A percentile compares a stretch with the other conserved stretches of the same genome.
These are phyloP conservation scores for Nerophis lumbriciformis DNA, from an alignment of 2,113 vertebrate genomes.

Conservation along the genomic window DNA sequence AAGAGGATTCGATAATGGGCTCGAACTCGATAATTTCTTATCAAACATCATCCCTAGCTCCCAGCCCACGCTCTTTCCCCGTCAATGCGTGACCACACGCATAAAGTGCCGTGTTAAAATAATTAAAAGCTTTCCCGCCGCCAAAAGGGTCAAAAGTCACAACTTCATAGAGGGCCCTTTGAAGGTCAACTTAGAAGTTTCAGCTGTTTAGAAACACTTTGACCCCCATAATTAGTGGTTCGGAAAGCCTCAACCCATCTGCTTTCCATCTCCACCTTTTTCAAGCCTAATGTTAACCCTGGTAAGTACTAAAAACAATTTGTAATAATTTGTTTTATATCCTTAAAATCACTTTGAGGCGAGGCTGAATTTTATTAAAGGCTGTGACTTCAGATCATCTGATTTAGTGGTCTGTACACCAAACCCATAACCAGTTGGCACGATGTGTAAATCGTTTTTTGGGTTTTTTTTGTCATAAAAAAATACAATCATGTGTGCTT, in stretches of 20 bases:
- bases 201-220: slow-evolving; percentile 37
- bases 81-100: slow-evolving; percentile 53
- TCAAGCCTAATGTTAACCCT: no score
- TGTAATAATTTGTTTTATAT: not conserved
- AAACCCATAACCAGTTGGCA: no score
- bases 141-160: slow-evolving; percentile 39
- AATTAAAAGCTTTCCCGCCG: slow-evolving; percentile 28
- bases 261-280: slow-evolving; percentile 12
- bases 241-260: slow-evolving; percentile 42
- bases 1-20: no score
- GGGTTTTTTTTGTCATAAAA: no score
- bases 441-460: no score
- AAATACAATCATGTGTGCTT: no score
- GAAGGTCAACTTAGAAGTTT: slow-evolving; percentile 40
- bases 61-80: slow-evolving; percentile 35
- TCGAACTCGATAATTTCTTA: no score
- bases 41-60: no score
- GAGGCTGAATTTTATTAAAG: no score
- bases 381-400: no score
- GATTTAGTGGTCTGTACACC: no score
- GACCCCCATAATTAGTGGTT: slow-evolving; percentile 32
- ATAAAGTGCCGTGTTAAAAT: slow-evolving; percentile 31
- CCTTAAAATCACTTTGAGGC: no score
- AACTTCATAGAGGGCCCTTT: slow-evolving; percentile 16
- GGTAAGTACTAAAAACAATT: not conserved